Base-by-base conservation (phyloP, 2,797 vertebrate genomes). In the Australoheros facetus region DNA sequence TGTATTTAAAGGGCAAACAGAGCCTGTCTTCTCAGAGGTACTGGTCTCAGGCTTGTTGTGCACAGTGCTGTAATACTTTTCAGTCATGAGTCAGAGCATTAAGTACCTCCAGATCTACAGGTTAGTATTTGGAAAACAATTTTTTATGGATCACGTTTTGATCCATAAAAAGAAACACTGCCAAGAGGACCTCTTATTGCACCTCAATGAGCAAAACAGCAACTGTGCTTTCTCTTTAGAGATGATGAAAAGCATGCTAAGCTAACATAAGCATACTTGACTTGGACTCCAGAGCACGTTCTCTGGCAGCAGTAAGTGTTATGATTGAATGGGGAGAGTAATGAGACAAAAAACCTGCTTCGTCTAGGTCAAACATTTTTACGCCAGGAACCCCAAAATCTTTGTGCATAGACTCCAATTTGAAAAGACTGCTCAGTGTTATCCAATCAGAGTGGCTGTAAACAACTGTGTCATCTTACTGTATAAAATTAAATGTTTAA, bases 71-170 rank as follows among this genome's bases (percentile, higher is more conserved):
- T 72, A 78, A 73, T 70, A 66, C 71, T 82, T 75, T 6, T 75
- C 6, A 64, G 42, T 81, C 75, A 53, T 51, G 51, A 79, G 77
- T 82, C 75, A 88, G 71, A 73, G 64, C 56, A 28, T 64, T 89
- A 85, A 88, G 71, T 77, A 75, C 64, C 80, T 87, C 85, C 87
- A 89, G 86, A 80, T 69, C 26, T 32, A 42, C 64, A 79, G 26
- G 82, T 87, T 53, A 59, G 51, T 72, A 58, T 74, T 88, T 88
- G 75, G 60, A 85, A 72, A 45, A 79, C 59, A 28, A 19, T 64
- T 80, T 79, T 72, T 81, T 55, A 83, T 73, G 66, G 79, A 78
- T 86, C 19, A 66, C 70, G 62, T 73, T 82, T 78, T 78, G 71
- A 90, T 74, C 69, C 81, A 81, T 84, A 69, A 77, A 81, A 30